Evolutionary conservation across 2,113 vertebrate species (phyloP).

Genomic region (Toxostoma redivivum): DNA sequence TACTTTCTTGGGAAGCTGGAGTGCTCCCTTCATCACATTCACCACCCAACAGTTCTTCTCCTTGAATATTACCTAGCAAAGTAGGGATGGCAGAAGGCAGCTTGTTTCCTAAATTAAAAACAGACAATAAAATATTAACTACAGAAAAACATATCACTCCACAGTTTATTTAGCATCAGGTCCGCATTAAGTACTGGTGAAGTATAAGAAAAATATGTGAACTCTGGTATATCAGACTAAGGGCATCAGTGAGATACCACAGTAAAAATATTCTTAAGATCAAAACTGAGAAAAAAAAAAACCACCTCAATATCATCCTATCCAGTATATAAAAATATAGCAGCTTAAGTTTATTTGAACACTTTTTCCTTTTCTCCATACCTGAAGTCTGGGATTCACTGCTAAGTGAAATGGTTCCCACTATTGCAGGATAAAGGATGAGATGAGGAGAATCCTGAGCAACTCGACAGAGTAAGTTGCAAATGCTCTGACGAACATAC

Average conservation of each 20-base stretch:
- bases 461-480: conserved; percentile 93
- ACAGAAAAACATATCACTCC: background rate
- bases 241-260: background rate
- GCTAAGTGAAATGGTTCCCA: conserved; percentile 94
- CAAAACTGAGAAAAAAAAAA: background rate
- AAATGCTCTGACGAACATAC: conserved; percentile 96
- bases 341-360: background rate
- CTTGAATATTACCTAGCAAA: conserved; percentile 91
- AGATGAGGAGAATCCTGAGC: conserved; percentile 97
- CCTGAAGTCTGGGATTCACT: conserved; percentile 92
- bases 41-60: conserved; percentile 80
- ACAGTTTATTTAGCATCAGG: background rate
- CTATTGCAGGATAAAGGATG: conserved; percentile 95
- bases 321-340: background rate
- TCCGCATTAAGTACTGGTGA: background rate
- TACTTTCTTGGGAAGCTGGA: conserved; percentile 83
- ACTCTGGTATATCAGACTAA: background rate
- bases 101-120: conserved; percentile 80
- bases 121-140: background rate
- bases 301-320: background rate
- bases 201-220: background rate
- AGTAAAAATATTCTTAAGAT: background rate
- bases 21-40: conserved; percentile 83
- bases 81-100: conserved; percentile 91
- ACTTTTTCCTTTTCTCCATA: conserved; percentile 12